Evolutionary conservation across 2,797 vertebrate genomes (phyloP), one percentile per base, ranked within the genome.

Genomic region (Adelosebastes latens): DNA sequence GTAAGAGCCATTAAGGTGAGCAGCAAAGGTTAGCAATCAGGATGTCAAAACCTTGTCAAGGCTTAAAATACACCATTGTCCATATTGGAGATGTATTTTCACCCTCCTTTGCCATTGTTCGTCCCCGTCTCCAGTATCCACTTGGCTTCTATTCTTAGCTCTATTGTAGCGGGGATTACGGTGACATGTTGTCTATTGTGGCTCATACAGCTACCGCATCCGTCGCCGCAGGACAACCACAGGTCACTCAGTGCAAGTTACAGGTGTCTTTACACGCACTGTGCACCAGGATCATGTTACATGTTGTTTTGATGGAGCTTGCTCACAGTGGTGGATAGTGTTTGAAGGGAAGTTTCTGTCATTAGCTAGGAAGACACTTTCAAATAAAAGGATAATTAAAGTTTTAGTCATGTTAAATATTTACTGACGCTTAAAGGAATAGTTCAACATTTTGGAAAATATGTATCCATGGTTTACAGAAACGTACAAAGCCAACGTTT

Each of bases 141-240:
- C 87, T 94, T 93, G 86, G 69, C 60, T 79, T 85, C 93, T 95
- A 94, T 95, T 95, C 93, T 94, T 92, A 91, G 89, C 78, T 55
- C 67, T 67, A 76, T 94, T 94, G 93, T 94, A 71, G 34, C 60
- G 55, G 76, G 84, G 91, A 92, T 95, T 93, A 90, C 1, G 67
- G 81, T 93, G 91, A 93, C 94, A 94, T 93, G 89, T 79, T 73
- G 81, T 80, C 91, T 92, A 85, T 90, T 93, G 86, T 94, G 82
- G 78, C 75, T 73, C 73, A 20, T 72, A 88, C 81, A 86, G 84
- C 62, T 72, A 83, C 86, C 83, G 84, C 85, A 88, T 91, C 88
- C 80, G 66, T 46, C 4, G 65, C 92, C 63, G 55, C 78, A 59
- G 87, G 92, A 89, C 22, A 71, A 9, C 27, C 66, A 8, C 59